Conservation (phyloP, 2,797 vertebrate genomes). For the Hybognathus amarus region DNA sequence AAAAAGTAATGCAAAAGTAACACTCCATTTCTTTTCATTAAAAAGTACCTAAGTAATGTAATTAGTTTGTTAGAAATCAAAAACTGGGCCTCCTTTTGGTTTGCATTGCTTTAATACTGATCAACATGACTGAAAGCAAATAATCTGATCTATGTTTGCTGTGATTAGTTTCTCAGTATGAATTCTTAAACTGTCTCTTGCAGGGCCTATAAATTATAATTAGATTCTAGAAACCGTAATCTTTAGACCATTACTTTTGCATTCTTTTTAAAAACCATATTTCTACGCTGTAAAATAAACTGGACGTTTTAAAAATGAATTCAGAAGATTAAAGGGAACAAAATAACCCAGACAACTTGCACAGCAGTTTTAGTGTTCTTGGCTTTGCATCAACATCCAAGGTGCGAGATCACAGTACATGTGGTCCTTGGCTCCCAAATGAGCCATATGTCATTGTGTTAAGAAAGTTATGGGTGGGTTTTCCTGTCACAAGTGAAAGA, state of each 20-base stretch:
- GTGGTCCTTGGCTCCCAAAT: slow-evolving; percentile 50
- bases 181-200: not conserved
- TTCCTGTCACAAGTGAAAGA: slow-evolving; percentile 51
- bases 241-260: not conserved
- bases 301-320: slow-evolving; percentile 8
- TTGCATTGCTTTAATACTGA: slow-evolving; percentile 17
- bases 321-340: slow-evolving; percentile 30
- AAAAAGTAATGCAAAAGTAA: not conserved
- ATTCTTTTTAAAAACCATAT: slow-evolving; percentile 14
- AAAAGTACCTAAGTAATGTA: not conserved
- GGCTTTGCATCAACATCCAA: slow-evolving; percentile 39
- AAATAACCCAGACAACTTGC: slow-evolving; percentile 8
- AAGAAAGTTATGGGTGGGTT: slow-evolving; percentile 38
- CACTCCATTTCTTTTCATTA: not conserved
- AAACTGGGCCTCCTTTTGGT: not conserved
- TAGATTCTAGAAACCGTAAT: slow-evolving; percentile 1
- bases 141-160: slow-evolving; percentile 2
- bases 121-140: not conserved
- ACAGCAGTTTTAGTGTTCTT: slow-evolving; percentile 19
- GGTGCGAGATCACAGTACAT: slow-evolving; percentile 39
- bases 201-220: not conserved
- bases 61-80: not conserved
- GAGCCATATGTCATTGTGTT: slow-evolving; percentile 40
- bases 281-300: slow-evolving; percentile 22
- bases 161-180: slow-evolving; percentile 19